phyloP scores from a whole-genome alignment of 2,113 vertebrate genomes.

The Vulpes lagopus region DNA sequence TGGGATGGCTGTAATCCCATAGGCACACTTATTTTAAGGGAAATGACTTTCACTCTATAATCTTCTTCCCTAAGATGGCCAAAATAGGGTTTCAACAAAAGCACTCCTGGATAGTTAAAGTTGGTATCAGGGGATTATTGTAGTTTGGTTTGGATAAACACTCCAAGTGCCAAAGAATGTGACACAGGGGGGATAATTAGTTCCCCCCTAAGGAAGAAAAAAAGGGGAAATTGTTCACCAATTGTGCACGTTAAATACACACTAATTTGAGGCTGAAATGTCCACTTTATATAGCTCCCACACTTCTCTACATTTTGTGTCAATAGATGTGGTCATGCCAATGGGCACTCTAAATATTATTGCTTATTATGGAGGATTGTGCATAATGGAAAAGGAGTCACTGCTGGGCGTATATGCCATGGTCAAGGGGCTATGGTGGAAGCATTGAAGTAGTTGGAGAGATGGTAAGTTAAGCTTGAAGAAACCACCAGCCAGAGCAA shows the following conservation, averaged over 20 bases:
- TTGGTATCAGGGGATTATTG: not conserved
- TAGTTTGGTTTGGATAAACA: slow-evolving; percentile 16
- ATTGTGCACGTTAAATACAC: slow-evolving; percentile 69
- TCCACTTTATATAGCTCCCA: slow-evolving; percentile 68
- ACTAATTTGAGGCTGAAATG: slow-evolving; percentile 79
- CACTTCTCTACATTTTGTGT: slow-evolving; percentile 66
- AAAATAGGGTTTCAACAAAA: slow-evolving; percentile 42
- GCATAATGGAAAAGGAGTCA: not conserved
- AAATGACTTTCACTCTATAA: slow-evolving; percentile 30
- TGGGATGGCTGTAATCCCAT: not conserved
- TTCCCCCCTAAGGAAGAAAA: slow-evolving; percentile 17
- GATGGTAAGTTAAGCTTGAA: not conserved
- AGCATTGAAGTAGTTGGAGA: not conserved
- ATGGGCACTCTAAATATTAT: slow-evolving; percentile 62
- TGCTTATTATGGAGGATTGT: slow-evolving; percentile 51
- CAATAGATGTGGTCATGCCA: slow-evolving; percentile 63
- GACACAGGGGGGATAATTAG: slow-evolving; percentile 16
- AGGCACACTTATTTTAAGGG: slow-evolving; percentile 30
- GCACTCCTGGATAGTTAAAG: not conserved
- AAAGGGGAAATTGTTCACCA: slow-evolving; percentile 49
- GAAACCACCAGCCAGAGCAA: not conserved
- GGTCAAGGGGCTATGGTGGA: not conserved
- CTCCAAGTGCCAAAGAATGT: not conserved
- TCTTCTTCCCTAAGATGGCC: slow-evolving; percentile 10
- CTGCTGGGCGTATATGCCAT: not conserved